phyloP scores from a whole-genome alignment of 1,140 invertebrate genomes.

The Uloborus diversus region DNA sequence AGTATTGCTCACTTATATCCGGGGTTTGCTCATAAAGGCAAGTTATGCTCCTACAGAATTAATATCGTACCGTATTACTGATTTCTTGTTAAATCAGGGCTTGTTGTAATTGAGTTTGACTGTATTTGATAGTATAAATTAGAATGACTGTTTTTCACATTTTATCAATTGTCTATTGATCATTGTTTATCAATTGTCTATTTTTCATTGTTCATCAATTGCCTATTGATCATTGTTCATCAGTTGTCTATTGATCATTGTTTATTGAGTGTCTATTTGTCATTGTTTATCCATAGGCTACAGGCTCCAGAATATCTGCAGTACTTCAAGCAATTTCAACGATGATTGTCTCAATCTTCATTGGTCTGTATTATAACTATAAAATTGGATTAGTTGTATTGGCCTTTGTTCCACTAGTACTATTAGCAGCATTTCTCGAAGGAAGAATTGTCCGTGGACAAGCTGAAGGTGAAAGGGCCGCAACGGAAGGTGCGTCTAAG shows the following conservation, averaged over 20 bases:
- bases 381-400: slow-evolving; percentile 81
- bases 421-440: slow-evolving; percentile 79
- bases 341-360: slow-evolving; percentile 74
- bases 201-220: background rate
- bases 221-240: too few relatives aligned
- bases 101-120: too few relatives aligned
- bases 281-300: slow-evolving; percentile 70
- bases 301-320: slow-evolving; percentile 80
- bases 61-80: too few relatives aligned
- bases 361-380: slow-evolving; percentile 83
- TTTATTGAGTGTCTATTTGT: too few relatives aligned
- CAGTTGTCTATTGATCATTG: too few relatives aligned
- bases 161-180: background rate
- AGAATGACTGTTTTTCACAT: background rate
- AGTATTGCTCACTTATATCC: too few relatives aligned
- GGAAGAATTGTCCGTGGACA: slow-evolving; percentile 75
- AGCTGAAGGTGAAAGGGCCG: slow-evolving; percentile 71
- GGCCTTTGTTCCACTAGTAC: slow-evolving; percentile 80
- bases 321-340: slow-evolving; percentile 82
- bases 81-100: too few relatives aligned
- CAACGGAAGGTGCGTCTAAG: slow-evolving; percentile 60
- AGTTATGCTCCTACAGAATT: too few relatives aligned
- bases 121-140: background rate
- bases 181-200: too few relatives aligned
- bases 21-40: too few relatives aligned